Conservation (phyloP, 2,888 invertebrate species). For the Yponomeuta plumbellus region DNA sequence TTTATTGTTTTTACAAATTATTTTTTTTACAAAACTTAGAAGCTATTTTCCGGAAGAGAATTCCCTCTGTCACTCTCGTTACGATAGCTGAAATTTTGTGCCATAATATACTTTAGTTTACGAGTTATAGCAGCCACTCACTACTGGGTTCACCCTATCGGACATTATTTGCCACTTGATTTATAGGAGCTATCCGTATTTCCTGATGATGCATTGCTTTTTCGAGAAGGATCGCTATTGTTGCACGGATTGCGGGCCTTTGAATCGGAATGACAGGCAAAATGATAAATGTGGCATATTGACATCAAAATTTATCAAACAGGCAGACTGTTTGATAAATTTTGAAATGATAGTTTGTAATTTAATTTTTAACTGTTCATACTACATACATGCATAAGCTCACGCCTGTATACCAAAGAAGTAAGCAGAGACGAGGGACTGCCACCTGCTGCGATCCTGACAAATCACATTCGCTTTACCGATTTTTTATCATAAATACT, state of each 20-base stretch:
- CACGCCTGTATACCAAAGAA: too few species aligned
- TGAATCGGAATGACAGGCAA: neutral
- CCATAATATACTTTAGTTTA: constrained; percentile 31
- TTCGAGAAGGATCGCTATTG: neutral
- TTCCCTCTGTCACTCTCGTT: neutral
- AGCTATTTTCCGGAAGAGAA: neutral
- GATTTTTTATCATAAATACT: too few species aligned
- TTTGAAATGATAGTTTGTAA: too few species aligned
- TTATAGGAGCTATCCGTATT: constrained; percentile 29
- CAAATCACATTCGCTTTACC: too few species aligned
- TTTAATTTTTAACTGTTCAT: too few species aligned
- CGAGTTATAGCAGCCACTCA: constrained; percentile 34
- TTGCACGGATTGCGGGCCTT: neutral
- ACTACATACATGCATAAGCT: too few species aligned
- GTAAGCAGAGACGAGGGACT: too few species aligned
- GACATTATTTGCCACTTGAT: constrained; percentile 38
- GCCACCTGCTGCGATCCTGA: too few species aligned
- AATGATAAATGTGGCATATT: neutral
- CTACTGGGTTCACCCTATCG: constrained; percentile 33
- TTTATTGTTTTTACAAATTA: too few species aligned
- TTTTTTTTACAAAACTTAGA: too few species aligned
- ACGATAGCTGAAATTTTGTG: neutral
- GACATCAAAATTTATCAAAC: too few species aligned
- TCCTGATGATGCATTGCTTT: constrained; percentile 15
- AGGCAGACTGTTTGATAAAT: too few species aligned